Percentiles rank a stretch among this genome's conserved stretches.
Evolutionary conservation across 2,113 vertebrate genomes (phyloP).

Genomic region (Lichenostomus cassidix): DNA sequence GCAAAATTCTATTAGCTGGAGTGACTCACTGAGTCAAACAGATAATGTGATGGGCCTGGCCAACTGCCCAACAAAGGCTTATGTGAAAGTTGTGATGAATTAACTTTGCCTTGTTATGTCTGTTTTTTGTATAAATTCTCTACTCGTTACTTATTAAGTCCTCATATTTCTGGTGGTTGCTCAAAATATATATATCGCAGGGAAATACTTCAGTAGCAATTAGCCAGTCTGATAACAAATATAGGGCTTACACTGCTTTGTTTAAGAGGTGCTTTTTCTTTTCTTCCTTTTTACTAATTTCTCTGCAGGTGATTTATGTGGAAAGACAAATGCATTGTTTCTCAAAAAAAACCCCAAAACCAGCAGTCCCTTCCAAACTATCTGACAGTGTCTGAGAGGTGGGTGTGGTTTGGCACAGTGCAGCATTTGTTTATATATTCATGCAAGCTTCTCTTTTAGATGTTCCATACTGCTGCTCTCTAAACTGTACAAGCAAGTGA

Average conservation of each 20-base stretch:
- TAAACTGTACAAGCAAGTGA: background rate
- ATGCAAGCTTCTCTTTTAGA: background rate
- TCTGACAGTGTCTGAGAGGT: background rate
- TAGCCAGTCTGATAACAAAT: background rate
- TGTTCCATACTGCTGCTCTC: background rate
- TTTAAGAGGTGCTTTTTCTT: background rate
- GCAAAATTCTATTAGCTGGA: conserved; percentile 84
- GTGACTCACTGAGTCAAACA: conserved; percentile 85
- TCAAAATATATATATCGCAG: conserved; percentile 4
- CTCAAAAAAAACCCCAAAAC: background rate
- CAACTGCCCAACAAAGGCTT: conserved; percentile 77
- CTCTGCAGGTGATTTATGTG: conserved; percentile 6
- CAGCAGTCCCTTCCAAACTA: background rate
- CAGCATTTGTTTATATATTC: background rate
- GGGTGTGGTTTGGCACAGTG: background rate
- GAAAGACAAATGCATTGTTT: conserved; percentile 9
- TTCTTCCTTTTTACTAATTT: conserved; percentile 3
- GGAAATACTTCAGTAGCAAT: conserved; percentile 51
- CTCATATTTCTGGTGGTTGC: conserved; percentile 58
- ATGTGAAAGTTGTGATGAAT: conserved; percentile 80
- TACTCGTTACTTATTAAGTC: conserved; percentile 57
- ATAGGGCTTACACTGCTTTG: background rate
- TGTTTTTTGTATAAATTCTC: conserved; percentile 63
- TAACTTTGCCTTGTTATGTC: conserved; percentile 74
- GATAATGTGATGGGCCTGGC: conserved; percentile 80